Conservation (phyloP, 1,140 invertebrate genomes). For the Paramacrobiotus metropolitanus region DNA sequence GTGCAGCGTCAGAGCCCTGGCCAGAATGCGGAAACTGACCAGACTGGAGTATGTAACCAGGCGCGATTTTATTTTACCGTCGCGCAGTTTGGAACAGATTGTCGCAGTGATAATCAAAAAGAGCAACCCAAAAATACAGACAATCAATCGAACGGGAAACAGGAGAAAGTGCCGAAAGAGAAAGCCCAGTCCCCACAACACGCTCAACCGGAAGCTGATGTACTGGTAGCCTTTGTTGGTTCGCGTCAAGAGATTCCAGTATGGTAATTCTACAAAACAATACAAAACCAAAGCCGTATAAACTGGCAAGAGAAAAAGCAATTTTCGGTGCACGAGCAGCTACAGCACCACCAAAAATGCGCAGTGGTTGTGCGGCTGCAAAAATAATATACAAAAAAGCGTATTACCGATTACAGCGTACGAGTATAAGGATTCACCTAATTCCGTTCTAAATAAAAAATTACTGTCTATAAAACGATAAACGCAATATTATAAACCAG, state of each 20-base stretch:
- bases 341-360: too few species aligned
- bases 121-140: not conserved
- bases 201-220: constrained; percentile 43
- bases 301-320: too few species aligned
- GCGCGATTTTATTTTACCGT: constrained; percentile 35
- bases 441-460: too few species aligned
- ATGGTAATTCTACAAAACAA: constrained; percentile 17
- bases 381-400: too few species aligned
- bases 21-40: constrained; percentile 65
- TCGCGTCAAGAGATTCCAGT: constrained; percentile 77
- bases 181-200: constrained; percentile 76
- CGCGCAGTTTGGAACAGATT: not conserved
- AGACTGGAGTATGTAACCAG: constrained; percentile 52
- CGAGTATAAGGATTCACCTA: too few species aligned
- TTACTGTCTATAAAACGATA: too few species aligned
- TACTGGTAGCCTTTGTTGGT: constrained; percentile 36
- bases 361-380: too few species aligned
- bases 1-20: constrained; percentile 59
- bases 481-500: too few species aligned
- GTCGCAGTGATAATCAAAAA: not conserved
- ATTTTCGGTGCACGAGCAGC: too few species aligned
- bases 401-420: too few species aligned
- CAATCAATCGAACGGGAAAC: constrained; percentile 39
- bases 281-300: not conserved
- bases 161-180: constrained; percentile 62